Evolutionary conservation across 2,888 invertebrate species (phyloP).

Genomic region (Tupiocoris notatus): DNA sequence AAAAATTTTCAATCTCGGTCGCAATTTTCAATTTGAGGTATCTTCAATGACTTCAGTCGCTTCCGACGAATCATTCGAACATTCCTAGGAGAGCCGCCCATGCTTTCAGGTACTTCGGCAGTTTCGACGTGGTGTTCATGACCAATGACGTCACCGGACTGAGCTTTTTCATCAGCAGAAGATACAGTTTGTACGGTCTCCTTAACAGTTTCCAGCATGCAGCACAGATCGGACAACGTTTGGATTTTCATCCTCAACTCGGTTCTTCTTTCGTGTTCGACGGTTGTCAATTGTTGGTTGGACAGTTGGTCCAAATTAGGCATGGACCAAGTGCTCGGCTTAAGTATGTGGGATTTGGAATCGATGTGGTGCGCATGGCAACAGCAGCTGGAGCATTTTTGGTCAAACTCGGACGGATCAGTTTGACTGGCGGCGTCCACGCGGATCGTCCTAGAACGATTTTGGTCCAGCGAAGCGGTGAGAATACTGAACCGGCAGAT

Average conservation of each 20-base stretch:
- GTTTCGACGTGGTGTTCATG: no score
- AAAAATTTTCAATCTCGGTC: no score
- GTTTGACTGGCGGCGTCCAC: conserved; percentile 7
- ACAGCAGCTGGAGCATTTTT: background rate
- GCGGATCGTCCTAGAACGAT: background rate
- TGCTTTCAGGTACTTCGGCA: no score
- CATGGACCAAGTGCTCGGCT: background rate
- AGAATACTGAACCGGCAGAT: conserved; percentile 91
- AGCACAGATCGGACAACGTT: background rate
- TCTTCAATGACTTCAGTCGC: no score
- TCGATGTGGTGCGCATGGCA: background rate
- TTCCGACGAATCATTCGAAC: no score
- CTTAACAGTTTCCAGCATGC: conserved; percentile 2
- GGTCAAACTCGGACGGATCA: background rate
- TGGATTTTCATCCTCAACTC: background rate
- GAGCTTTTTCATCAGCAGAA: background rate
- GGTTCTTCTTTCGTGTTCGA: conserved; percentile 3
- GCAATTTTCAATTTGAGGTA: no score
- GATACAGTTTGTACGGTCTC: background rate
- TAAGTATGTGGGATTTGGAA: background rate
- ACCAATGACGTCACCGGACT: no score
- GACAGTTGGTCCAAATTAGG: background rate
- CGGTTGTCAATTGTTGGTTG: background rate
- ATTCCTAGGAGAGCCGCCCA: no score
- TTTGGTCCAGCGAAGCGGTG: conserved; percentile 50